Percentiles rank a stretch among this genome's conserved stretches.
These are phyloP conservation scores for Epinotia ramella DNA, from an alignment of 2,888 invertebrate species.

Conservation along the genomic window DNA sequence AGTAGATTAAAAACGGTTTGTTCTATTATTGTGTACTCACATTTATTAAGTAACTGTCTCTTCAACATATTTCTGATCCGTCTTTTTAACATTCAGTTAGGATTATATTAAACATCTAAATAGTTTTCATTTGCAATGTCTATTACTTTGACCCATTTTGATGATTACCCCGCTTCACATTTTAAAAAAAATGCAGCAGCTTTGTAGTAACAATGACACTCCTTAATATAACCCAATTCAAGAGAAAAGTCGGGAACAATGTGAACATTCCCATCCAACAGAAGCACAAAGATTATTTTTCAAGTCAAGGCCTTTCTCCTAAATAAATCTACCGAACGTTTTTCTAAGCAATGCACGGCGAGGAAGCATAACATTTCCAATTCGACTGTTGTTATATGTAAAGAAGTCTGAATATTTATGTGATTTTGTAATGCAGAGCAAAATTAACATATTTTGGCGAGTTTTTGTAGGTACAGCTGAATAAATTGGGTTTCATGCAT, in stretches of 20 bases:
- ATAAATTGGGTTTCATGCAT: conserved; percentile 34
- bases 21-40: too few species aligned
- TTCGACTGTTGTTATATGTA: conserved; percentile 45
- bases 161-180: too few species aligned
- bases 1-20: too few species aligned
- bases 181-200: not conserved
- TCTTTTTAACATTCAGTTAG: too few species aligned
- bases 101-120: too few species aligned
- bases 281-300: conserved; percentile 16
- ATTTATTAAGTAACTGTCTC: too few species aligned
- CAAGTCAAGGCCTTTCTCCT: conserved; percentile 20
- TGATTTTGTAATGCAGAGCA: conserved; percentile 42
- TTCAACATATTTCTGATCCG: too few species aligned
- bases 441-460: conserved; percentile 42
- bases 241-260: not conserved
- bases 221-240: not conserved
- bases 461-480: conserved; percentile 37
- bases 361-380: conserved; percentile 39
- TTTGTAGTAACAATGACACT: not conserved
- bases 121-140: too few species aligned
- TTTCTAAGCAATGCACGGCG: conserved; percentile 33
- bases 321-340: conserved; percentile 40
- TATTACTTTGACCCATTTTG: too few species aligned
- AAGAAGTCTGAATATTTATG: conserved; percentile 45
- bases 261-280: conserved; percentile 9